Conservation (phyloP, 2,888 invertebrate species). For the Blomia tropicalis region DNA sequence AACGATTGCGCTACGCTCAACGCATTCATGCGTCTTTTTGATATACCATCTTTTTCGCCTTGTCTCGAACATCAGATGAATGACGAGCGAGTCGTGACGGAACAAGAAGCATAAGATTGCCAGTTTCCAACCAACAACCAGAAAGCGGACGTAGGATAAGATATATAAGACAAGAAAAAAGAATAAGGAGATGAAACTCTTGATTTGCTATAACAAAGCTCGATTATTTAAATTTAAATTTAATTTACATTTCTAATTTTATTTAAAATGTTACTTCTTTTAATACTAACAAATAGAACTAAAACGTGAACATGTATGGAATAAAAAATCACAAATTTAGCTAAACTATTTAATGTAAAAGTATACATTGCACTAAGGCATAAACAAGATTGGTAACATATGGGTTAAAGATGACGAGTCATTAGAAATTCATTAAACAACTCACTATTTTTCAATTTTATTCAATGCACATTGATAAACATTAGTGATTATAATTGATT, state of each 20-base stretch:
- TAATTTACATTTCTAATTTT: constrained; percentile 14
- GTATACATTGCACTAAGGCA: neutral
- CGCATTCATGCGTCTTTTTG: constrained; percentile 2
- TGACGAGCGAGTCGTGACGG: no score
- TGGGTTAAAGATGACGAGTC: neutral
- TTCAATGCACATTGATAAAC: no score
- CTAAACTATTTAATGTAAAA: neutral
- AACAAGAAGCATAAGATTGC: no score
- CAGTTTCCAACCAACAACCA: no score
- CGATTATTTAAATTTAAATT: constrained; percentile 8
- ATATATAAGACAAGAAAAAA: no score
- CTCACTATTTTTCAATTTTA: neutral
- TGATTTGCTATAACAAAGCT: no score
- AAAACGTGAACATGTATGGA: neutral
- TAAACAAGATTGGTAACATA: neutral
- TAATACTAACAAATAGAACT: neutral
- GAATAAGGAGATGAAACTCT: no score
- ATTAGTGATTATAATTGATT: neutral
- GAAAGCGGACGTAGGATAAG: no score
- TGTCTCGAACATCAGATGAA: no score
- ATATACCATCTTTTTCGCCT: neutral
- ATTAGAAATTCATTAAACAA: constrained; percentile 5
- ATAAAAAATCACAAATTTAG: neutral
- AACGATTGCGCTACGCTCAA: no score
- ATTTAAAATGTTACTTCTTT: constrained; percentile 12